Base-by-base conservation (phyloP, 2,888 invertebrate species). In the Xanthorhoe designata region DNA sequence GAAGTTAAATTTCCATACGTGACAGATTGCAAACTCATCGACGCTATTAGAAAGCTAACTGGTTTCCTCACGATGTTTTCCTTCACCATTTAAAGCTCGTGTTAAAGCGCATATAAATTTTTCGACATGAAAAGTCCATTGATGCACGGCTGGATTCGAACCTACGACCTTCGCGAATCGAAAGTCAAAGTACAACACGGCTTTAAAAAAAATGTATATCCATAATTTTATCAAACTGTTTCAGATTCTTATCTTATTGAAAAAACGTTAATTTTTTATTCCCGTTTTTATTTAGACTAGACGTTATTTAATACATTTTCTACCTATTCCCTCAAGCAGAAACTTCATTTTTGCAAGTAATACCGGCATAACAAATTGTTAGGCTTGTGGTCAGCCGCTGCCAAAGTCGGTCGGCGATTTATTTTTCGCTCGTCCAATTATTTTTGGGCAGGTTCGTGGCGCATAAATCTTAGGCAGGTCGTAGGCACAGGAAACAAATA, bases 351-450 rank as follows among this genome's bases (percentile, higher is more conserved):
- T 64, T 60, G 42, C 64, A 55, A 59, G 50, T 59, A 49, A 54
- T 55, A 38, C 45, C 17, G 58, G n/a, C 7, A 55, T 55, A 60
- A 51, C 55, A 60, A 60, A 50, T 60, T 51, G 60, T 53, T 64
- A 53, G 64, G 58, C 58, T 60, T 64, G 64, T 61, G 68, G 68
- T 64, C 68, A 68, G 57, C 64, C 64, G 60, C 68, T 57, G 61
- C 65, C 58, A 65, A 65, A 56, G 49, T 52, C 73, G 78, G 78
- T 67, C 77, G 78, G 82, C 88, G 86, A 91, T 90, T 91, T 92
- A 91, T 92, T 89, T 91, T 90, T 89, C 89, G 89, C 86, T 87
- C 84, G 85, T 88, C 91, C 91, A 92, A 92, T 92, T 92, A 92
- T 92, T 92, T 91, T 88, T 84, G 87, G 90, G 88, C 87, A 86